These are phyloP conservation scores for Hydrozoanthus gracilis DNA, from an alignment of 92 coral and sea anemone species.

Conservation along the genomic window DNA sequence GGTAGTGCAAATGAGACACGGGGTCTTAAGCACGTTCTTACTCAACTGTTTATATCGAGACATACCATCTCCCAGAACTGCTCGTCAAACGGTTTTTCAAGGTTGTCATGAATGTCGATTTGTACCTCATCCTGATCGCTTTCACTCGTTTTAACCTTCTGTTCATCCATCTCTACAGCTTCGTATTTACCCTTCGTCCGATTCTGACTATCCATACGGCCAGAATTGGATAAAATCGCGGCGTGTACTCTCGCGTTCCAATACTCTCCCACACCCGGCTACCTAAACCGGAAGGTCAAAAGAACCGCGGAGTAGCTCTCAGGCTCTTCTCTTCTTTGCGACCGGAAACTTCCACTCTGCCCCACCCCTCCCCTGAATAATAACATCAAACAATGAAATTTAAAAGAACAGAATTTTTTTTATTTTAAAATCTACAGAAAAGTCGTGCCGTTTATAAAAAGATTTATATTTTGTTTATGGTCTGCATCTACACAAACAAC, in stretches of 20 bases:
- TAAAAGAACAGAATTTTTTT: neutral
- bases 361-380: neutral
- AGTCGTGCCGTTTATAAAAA: too few relatives aligned
- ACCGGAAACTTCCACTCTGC: neutral
- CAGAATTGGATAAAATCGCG: neutral
- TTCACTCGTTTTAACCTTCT: conserved; percentile 24
- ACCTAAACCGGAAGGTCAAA: neutral
- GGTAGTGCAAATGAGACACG: too few relatives aligned
- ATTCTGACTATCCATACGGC: neutral
- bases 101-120: conserved; percentile 46
- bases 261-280: neutral
- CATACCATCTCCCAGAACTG: conserved; percentile 90
- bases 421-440: neutral
- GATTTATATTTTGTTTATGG: too few relatives aligned
- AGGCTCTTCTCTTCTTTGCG: neutral
- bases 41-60: too few relatives aligned
- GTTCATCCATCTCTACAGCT: conserved; percentile 76
- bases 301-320: neutral
- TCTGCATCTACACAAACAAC: too few relatives aligned
- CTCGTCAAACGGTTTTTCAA: conserved; percentile 90
- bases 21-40: too few relatives aligned
- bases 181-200: conserved; percentile 42
- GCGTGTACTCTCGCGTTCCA: neutral
- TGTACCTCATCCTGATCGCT: conserved; percentile 57
- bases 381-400: neutral